Evolutionary conservation across 2,113 vertebrate genomes (phyloP).

Genomic region (Calyptommatus sinebrachiatus): DNA sequence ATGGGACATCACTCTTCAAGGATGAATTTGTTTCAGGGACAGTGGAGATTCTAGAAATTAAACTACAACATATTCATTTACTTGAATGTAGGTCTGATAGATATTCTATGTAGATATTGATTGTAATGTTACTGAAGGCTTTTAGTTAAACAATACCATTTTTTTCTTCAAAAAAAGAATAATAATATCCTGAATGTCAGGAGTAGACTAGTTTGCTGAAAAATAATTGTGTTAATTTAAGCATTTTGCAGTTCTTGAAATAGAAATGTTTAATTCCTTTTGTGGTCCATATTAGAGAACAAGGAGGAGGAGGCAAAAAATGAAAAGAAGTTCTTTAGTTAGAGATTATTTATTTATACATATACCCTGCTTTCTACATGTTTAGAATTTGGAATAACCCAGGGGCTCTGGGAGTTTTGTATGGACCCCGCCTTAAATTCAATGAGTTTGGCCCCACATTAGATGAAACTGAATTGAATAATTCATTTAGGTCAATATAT

Average conservation of each 20-base stretch:
- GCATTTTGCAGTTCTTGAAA: not conserved
- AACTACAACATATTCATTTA: not conserved
- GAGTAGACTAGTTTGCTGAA: too few species aligned
- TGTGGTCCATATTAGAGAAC: not conserved
- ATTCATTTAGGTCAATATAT: too few species aligned
- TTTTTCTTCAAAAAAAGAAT: not conserved
- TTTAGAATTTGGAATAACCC: not conserved
- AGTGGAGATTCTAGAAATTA: not conserved
- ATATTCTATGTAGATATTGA: not conserved
- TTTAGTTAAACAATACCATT: not conserved
- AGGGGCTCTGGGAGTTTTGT: too few species aligned
- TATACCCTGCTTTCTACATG: too few species aligned
- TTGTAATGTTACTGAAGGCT: not conserved
- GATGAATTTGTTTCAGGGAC: constrained; percentile 11
- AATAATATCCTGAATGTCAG: not conserved
- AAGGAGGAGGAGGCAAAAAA: too few species aligned
- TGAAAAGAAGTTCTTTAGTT: too few species aligned
- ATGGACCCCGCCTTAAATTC: too few species aligned
- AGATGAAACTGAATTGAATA: too few species aligned
- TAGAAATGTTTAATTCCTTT: not conserved
- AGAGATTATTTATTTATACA: too few species aligned
- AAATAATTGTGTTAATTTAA: not conserved
- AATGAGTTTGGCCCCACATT: too few species aligned
- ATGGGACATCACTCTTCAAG: constrained; percentile 16
- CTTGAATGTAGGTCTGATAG: not conserved